Conservation (phyloP, 2,797 vertebrate genomes). For the Megalops cyprinoides region DNA sequence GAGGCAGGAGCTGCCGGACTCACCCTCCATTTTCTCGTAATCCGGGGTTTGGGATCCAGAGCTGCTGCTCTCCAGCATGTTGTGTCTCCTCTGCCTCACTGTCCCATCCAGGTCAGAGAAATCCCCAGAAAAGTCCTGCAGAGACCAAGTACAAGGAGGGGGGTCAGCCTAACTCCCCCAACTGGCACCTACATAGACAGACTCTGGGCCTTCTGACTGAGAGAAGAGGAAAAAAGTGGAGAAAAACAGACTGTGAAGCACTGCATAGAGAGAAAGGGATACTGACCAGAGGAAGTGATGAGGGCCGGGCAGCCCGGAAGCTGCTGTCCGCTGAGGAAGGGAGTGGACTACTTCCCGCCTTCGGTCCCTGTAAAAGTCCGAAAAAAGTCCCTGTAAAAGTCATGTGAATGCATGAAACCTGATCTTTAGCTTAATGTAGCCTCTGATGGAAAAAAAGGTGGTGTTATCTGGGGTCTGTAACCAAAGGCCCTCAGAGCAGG, state of each 20-base stretch:
- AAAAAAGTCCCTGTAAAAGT: not conserved
- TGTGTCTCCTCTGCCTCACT: slow-evolving; percentile 74
- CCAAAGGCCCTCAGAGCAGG: not conserved
- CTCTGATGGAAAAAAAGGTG: not conserved
- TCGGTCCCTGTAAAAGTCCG: slow-evolving; percentile 71
- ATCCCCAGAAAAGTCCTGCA: slow-evolving; percentile 81
- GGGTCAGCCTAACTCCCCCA: too few species aligned
- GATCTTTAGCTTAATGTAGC: not conserved
- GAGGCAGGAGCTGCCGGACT: slow-evolving; percentile 23
- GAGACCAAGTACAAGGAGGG: too few species aligned
- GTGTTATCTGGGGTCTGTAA: not conserved
- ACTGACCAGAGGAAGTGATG: slow-evolving; percentile 85
- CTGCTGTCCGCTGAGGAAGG: slow-evolving; percentile 81
- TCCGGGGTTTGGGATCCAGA: slow-evolving; percentile 91
- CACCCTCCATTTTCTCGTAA: slow-evolving; percentile 84
- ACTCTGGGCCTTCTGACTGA: too few species aligned
- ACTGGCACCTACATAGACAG: too few species aligned
- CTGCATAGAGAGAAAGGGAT: not conserved
- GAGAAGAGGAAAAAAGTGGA: not conserved
- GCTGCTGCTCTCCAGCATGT: slow-evolving; percentile 88
- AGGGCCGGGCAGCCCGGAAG: slow-evolving; percentile 74
- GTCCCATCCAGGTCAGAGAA: slow-evolving; percentile 85
- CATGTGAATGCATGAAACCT: not conserved
- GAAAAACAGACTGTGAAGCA: not conserved
- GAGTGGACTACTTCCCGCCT: slow-evolving; percentile 75